Base-by-base conservation (phyloP, 2,797 vertebrate species). In the Tragopan temminckii region DNA sequence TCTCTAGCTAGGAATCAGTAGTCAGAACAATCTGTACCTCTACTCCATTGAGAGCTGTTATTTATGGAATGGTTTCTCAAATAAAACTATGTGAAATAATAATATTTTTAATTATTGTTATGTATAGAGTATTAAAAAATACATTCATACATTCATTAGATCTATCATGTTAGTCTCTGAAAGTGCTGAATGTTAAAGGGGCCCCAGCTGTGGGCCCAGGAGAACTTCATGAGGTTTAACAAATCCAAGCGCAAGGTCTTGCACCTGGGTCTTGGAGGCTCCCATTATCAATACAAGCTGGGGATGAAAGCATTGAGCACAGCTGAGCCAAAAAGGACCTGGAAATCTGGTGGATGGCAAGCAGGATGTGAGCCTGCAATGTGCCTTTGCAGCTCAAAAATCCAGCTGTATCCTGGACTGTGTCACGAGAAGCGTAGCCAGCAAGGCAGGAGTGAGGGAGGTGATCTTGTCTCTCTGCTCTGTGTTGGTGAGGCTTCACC, bases 101-200 rank as follows among this genome's bases (percentile, higher is more conserved):
- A 80, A 15, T 17, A 24, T 57, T 79, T 85, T 57, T 69, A 74
- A 31, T 67, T 21, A 5, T 17, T 58, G 24, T 12, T 81, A 33
- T 55, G 24, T 77, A 59, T 40, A 76, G 14, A 42, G 1, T 52
- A 57, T 75, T 80, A 66, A 52, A 23, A 70, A 80, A 43, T 46
- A 45, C 13, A 27, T 20, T 81, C 0, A 43, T 46, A 45, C 13
- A 27, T 20, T 81, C 0, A 0, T 45, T 5, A 24, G 25, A 21
- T 27, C 27, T 88, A 38, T 58, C 1, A 4, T 38, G 20, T 67
- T 79, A 57, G 58, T 25, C n/a, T 90, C 36, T 55, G 25, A 45
- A 72, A 61, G 45, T 21, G 20, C 14, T 69, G 24, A 59, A 8
- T 46, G 4, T 64, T 80, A 69, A 55, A 40, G n/a, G 74, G 31